Evolutionary conservation across 2,797 vertebrate species (phyloP).

Genomic region (Rhinophrynus dorsalis): DNA sequence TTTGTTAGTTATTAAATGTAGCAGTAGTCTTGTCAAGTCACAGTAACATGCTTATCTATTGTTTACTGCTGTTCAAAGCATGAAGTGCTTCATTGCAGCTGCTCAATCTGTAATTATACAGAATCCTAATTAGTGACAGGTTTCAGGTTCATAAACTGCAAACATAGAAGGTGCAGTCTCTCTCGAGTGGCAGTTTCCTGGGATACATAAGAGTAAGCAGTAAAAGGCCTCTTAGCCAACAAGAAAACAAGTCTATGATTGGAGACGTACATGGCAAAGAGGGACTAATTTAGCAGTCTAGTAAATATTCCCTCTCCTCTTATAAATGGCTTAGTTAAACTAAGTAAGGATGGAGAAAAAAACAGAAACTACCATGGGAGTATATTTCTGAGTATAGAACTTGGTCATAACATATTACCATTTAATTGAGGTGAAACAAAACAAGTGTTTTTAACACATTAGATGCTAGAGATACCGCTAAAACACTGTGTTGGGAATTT

Average conservation of each 20-base stretch:
- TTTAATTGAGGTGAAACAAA: not conserved
- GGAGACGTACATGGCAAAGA: not conserved
- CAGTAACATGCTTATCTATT: not conserved
- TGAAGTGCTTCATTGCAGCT: not conserved
- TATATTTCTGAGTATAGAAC: not conserved
- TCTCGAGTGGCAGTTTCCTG: slow-evolving; percentile 2
- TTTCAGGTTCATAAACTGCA: not conserved
- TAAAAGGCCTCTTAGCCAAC: not conserved
- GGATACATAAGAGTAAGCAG: not conserved
- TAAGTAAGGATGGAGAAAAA: not conserved
- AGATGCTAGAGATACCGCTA: too few relatives aligned
- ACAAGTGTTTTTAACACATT: too few relatives aligned
- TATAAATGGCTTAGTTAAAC: not conserved
- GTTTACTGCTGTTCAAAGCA: not conserved
- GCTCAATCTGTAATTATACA: not conserved
- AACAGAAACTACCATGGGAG: not conserved
- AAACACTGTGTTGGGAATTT: too few relatives aligned
- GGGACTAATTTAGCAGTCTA: not conserved
- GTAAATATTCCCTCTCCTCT: not conserved
- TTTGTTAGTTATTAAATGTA: not conserved
- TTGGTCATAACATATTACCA: not conserved
- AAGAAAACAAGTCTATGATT: not conserved
- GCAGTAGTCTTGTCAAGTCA: not conserved
- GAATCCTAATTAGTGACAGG: rapidly evolving
- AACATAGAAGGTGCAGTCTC: rapidly evolving